phyloP scores from a whole-genome alignment of 1,140 invertebrate species.

The Helicoverpa armigera region DNA sequence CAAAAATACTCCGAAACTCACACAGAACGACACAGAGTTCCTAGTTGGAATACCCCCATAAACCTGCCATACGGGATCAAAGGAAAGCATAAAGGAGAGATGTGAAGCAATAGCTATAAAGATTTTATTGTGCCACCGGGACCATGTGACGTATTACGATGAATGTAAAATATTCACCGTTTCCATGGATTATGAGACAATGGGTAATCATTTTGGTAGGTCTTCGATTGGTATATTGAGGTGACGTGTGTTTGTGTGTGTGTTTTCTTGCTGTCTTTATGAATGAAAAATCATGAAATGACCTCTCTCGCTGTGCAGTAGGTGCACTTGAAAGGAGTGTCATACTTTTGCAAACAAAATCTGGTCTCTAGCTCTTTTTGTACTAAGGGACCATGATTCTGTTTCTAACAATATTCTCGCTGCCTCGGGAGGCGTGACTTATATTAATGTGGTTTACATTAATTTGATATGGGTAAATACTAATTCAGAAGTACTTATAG shows the following conservation, averaged over 20 bases:
- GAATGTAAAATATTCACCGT: constrained; percentile 67
- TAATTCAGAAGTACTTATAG: too few species aligned
- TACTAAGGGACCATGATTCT: too few species aligned
- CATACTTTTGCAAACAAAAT: too few species aligned
- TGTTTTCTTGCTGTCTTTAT: neutral
- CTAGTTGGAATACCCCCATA: constrained; percentile 46
- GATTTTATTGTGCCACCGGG: constrained; percentile 66
- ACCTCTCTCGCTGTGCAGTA: too few species aligned
- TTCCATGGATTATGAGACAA: constrained; percentile 68
- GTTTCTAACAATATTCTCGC: too few species aligned
- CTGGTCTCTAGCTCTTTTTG: too few species aligned
- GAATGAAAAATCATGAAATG: too few species aligned
- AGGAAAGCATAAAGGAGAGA: constrained; percentile 62
- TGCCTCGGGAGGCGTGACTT: too few species aligned
- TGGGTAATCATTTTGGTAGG: constrained; percentile 58
- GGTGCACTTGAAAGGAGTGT: too few species aligned
- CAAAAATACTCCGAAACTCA: constrained; percentile 7
- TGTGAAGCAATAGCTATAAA: constrained; percentile 70
- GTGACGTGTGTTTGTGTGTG: constrained; percentile 4
- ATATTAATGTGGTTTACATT: too few species aligned
- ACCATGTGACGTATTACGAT: constrained; percentile 61
- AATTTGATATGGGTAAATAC: too few species aligned
- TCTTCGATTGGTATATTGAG: constrained; percentile 17
- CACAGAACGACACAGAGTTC: constrained; percentile 42
- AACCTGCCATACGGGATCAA: constrained; percentile 53